Conservation (phyloP, 2,888 invertebrate genomes). For the Drosophila anomalata region DNA sequence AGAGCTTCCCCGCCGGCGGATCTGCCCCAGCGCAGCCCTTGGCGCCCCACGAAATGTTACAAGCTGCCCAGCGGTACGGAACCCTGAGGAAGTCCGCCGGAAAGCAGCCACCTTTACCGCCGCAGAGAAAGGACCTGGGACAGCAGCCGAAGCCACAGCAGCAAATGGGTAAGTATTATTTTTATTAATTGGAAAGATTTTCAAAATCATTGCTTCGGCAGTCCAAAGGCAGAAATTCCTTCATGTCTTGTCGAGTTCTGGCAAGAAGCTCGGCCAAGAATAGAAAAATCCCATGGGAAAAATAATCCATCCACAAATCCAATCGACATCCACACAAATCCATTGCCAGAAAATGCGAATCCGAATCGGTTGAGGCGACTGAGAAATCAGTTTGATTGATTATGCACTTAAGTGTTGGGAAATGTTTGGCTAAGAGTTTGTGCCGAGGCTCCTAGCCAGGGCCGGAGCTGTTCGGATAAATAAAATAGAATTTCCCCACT, state of each 20-base stretch:
- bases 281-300: slow-evolving; percentile 8
- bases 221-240: neutral
- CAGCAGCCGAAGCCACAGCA: slow-evolving; percentile 69
- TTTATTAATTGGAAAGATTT: neutral
- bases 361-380: slow-evolving; percentile 43
- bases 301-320: slow-evolving; percentile 35
- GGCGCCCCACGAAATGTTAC: slow-evolving; percentile 67
- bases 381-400: slow-evolving; percentile 81
- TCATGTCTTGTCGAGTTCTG: slow-evolving; percentile 2
- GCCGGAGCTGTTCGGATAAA: slow-evolving; percentile 42
- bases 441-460: slow-evolving; percentile 14
- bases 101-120: slow-evolving; percentile 75
- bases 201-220: neutral
- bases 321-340: slow-evolving; percentile 27
- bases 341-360: slow-evolving; percentile 33
- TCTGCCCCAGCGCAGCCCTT: slow-evolving; percentile 38
- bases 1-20: slow-evolving; percentile 65
- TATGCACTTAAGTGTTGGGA: slow-evolving; percentile 76
- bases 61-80: slow-evolving; percentile 79
- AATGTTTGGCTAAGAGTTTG: slow-evolving; percentile 28
- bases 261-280: neutral
- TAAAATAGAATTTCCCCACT: slow-evolving; percentile 59
- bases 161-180: slow-evolving; percentile 69
- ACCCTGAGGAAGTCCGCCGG: slow-evolving; percentile 73
- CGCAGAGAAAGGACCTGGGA: slow-evolving; percentile 71